A percentile compares a stretch with the other conserved stretches of the same genome.
Conservation (phyloP, 2,113 vertebrate genomes). For the Phrynosoma blainvillii region DNA sequence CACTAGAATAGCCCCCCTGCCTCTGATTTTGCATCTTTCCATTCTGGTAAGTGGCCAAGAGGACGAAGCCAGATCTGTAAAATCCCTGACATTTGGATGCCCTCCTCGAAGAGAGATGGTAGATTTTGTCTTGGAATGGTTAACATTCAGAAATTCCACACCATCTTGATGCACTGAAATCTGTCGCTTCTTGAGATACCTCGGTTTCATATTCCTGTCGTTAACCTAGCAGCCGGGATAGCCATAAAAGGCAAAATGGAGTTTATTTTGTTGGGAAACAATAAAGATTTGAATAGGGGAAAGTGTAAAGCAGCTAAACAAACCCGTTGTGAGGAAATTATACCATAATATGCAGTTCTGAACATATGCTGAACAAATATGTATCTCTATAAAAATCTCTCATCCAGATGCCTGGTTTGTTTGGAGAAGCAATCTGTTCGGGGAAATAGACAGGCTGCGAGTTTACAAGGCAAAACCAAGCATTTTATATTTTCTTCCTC, state of each 20-base stretch:
- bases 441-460: background rate
- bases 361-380: constrained; percentile 29
- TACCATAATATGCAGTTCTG: background rate
- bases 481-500: background rate
- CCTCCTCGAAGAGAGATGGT: background rate
- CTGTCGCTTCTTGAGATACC: background rate
- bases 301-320: background rate
- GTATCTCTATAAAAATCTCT: constrained; percentile 16
- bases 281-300: background rate
- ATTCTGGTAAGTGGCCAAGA: background rate
- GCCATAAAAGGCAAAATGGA: constrained; percentile 4
- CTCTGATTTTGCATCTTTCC: background rate
- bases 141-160: background rate
- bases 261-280: constrained; percentile 4
- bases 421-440: constrained; percentile 14
- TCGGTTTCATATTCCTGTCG: background rate
- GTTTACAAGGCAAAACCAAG: constrained; percentile 7
- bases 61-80: background rate
- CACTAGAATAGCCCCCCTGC: too few species aligned
- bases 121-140: background rate
- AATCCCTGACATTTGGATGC: background rate
- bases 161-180: background rate
- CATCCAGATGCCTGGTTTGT: constrained; percentile 4
- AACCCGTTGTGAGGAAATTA: constrained; percentile 9
- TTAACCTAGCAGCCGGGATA: background rate